Evolutionary conservation across 2,888 invertebrate species (phyloP), one percentile per base, ranked within the genome.

Genomic region (Melanotus villosus): DNA sequence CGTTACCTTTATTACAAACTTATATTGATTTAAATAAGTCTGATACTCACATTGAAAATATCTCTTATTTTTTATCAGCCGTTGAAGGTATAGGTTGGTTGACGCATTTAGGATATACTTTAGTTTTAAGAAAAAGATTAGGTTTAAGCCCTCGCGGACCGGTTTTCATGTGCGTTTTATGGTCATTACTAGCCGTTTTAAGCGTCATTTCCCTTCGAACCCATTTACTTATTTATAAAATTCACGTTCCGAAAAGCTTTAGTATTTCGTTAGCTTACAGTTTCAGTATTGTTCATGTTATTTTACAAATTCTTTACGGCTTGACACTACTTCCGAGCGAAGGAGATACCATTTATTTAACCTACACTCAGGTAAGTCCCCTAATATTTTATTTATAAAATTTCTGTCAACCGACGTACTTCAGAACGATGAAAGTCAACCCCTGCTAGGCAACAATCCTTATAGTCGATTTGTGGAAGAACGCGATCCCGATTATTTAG

Each of bases 61-160:
- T 92, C 62, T 92, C 94, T 82, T 91, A 93, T 80, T 88, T 95
- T 43, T 85, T 91, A 47, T 89, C 90, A 19, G 90, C 91, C 43
- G 88, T 92, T 2, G 89, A 94, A 80, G 90, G 91, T 73, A 83
- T 95, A 50, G 88, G 93, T 50, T 97, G 97, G 97, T 85, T 93
- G 59, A 88, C 94, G 14, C 96, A 97, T 84, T 90, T 93, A 76
- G 89, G 92, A 72, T 93, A 92, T 83, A 88, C 89, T 76, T 85
- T 93, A 75, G 90, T 91, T 2, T 83, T 94, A 63, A 90, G 91
- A 75, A 88, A 87, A 76, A 87, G 90, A 74, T 84, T 92, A 38
- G 87, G 89, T 0, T 81, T 89, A 70, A 92, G 91, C 85, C 88
- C 92, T 70, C 87, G 95, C 41, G 97, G 97, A 0, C 93, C 95